Conservation (phyloP, 2,113 vertebrate species). For the Lichenostomus cassidix region DNA sequence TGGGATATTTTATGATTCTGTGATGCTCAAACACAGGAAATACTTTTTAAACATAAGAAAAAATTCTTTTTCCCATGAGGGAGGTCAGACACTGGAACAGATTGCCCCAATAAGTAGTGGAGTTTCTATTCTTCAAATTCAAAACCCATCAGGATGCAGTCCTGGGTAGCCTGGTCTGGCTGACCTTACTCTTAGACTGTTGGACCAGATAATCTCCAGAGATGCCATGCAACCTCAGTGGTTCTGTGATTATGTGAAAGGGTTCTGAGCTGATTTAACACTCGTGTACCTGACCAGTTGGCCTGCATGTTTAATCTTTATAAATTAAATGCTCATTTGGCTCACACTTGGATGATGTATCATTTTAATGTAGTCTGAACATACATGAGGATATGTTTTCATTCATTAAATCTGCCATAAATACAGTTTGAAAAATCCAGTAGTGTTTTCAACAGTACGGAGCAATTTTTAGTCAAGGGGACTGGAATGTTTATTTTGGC, state of each 20-base stretch:
- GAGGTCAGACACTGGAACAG: neutral
- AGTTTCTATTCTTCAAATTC: neutral
- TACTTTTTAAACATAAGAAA: neutral
- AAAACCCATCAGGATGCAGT: neutral
- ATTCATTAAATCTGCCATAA: neutral
- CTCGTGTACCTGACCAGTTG: neutral
- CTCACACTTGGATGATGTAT: neutral
- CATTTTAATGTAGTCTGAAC: neutral
- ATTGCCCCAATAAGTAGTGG: neutral
- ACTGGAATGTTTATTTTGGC: neutral
- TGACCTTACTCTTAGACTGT: neutral
- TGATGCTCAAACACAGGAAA: neutral
- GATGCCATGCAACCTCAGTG: neutral
- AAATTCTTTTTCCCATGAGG: neutral
- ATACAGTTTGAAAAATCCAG: neutral
- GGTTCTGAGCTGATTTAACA: neutral
- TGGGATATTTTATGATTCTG: neutral
- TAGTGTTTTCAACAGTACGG: neutral
- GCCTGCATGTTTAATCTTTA: neutral
- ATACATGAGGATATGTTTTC: neutral
- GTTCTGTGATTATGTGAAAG: neutral
- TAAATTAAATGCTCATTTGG: neutral
- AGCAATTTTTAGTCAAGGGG: neutral
- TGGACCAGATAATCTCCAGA: neutral
- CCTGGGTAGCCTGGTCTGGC: neutral